These are phyloP conservation scores for Gryon sp. DNA, from an alignment of 1,140 invertebrate genomes.

Conservation along the genomic window DNA sequence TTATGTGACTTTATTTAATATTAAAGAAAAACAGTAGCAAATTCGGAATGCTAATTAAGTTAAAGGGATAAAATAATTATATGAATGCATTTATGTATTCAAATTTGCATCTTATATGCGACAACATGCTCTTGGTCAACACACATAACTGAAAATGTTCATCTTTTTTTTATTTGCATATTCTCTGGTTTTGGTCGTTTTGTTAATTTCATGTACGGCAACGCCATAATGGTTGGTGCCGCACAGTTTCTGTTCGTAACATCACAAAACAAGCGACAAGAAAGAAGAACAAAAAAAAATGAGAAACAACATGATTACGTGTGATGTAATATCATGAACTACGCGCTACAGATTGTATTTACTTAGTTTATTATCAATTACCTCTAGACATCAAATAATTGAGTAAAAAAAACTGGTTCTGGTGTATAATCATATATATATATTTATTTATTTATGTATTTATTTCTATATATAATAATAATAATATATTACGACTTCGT, in stretches of 20 bases:
- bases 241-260: constrained; percentile 15
- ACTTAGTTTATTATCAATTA: constrained; percentile 44
- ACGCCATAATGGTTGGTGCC: constrained; percentile 15
- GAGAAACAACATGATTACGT: constrained; percentile 57
- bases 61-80: no score
- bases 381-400: constrained; percentile 40
- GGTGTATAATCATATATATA: constrained; percentile 44
- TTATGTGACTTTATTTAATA: no score
- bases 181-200: neutral
- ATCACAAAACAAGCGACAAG: constrained; percentile 54
- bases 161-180: neutral
- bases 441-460: constrained; percentile 57
- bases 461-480: constrained; percentile 58
- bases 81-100: no score
- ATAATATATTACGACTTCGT: constrained; percentile 75
- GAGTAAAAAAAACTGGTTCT: constrained; percentile 32
- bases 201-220: constrained; percentile 21
- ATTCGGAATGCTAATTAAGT: no score
- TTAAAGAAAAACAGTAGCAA: no score
- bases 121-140: no score
- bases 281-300: no score
- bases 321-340: constrained; percentile 47
- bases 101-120: no score
- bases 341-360: constrained; percentile 49
- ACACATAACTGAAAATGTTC: no score